phyloP scores from a whole-genome alignment of 1,140 invertebrate genomes.

The Samia ricini region DNA sequence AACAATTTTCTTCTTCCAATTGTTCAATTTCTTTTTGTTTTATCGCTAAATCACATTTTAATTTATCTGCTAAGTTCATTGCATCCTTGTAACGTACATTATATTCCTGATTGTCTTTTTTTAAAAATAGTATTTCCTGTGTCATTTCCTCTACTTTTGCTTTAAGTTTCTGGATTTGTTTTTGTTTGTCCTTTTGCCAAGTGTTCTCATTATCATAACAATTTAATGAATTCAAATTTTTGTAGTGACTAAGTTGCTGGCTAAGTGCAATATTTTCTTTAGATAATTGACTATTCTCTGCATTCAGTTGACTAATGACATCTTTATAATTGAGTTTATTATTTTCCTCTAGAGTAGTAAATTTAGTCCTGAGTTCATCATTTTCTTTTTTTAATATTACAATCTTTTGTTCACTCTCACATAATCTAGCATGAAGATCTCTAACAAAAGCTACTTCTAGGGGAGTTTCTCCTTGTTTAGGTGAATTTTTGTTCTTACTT shows the following conservation, averaged over 20 bases:
- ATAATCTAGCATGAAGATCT: conserved; percentile 61
- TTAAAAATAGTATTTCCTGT: conserved; percentile 49
- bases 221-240: conserved; percentile 36
- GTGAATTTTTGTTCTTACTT: conserved; percentile 32
- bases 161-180: conserved; percentile 47
- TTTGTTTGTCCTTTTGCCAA: conserved; percentile 16
- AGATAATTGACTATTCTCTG: conserved; percentile 63
- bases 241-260: conserved; percentile 58
- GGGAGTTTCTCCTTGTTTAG: conserved; percentile 25
- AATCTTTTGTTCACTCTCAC: conserved; percentile 70
- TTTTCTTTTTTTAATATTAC: conserved; percentile 71
- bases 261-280: conserved; percentile 66
- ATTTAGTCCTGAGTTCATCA: conserved; percentile 53
- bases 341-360: conserved; percentile 34
- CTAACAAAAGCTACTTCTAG: conserved; percentile 47
- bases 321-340: conserved; percentile 60
- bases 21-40: conserved; percentile 65
- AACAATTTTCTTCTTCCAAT: conserved; percentile 66
- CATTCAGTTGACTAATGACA: conserved; percentile 64
- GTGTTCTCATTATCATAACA: conserved; percentile 32
- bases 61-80: conserved; percentile 52
- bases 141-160: conserved; percentile 47
- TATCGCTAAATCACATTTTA: conserved; percentile 59
- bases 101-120: conserved; percentile 65
- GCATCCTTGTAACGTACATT: conserved; percentile 54